Evolutionary conservation across 2,797 vertebrate species (phyloP).

Genomic region (Halcyon badia): DNA sequence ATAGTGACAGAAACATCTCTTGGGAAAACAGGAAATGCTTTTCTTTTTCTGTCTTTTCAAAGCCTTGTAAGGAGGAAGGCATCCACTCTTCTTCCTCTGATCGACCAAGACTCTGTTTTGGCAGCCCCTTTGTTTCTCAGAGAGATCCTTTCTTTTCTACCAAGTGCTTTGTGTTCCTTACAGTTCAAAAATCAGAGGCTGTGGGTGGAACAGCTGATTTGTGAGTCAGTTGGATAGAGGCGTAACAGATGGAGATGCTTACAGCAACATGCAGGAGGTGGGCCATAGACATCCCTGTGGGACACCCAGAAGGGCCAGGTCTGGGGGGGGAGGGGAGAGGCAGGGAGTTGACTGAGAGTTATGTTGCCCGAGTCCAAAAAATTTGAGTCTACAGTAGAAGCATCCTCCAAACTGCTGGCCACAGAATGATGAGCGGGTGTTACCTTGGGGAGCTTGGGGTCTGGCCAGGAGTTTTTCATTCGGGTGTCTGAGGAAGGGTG

Average conservation of each 20-base stretch:
- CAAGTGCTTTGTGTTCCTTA: background rate
- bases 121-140: background rate
- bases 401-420: background rate
- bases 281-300: background rate
- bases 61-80: background rate
- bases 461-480: background rate
- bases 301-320: background rate
- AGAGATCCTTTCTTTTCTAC: background rate
- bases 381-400: background rate
- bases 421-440: background rate
- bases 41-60: background rate
- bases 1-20: background rate
- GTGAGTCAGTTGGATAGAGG: background rate
- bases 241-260: background rate
- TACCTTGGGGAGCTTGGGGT: background rate
- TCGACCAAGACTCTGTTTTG: background rate
- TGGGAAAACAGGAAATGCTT: background rate
- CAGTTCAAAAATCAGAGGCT: background rate
- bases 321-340: background rate
- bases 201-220: background rate
- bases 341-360: background rate
- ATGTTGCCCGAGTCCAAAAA: background rate
- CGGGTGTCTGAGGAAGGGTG: background rate
- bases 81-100: background rate
- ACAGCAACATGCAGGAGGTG: accelerated